phyloP scores from a whole-genome alignment of 2,113 vertebrate genomes.

The Pedionomus torquatus region DNA sequence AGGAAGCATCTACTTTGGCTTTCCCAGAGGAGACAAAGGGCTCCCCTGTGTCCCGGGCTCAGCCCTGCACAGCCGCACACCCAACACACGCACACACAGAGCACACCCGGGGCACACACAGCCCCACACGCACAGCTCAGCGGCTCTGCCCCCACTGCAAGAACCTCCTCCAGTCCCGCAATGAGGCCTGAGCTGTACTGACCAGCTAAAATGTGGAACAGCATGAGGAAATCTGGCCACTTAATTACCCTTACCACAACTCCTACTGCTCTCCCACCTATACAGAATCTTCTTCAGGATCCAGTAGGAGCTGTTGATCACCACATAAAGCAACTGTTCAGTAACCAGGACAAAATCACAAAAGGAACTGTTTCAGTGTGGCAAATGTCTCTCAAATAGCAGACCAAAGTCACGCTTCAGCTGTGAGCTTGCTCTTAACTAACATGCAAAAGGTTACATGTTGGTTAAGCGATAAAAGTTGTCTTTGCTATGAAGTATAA shows the following conservation, averaged over 20 bases:
- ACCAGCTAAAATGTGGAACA: neutral
- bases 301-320: neutral
- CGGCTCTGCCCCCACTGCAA: neutral
- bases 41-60: accelerated
- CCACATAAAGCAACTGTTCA: neutral
- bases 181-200: too few species aligned
- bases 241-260: neutral
- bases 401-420: neutral
- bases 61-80: neutral
- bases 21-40: accelerated
- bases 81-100: accelerated
- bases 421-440: neutral
- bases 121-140: accelerated
- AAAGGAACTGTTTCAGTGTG: neutral
- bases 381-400: neutral
- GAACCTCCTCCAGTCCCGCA: neutral
- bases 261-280: neutral
- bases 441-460: neutral
- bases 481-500: neutral
- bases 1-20: neutral
- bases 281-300: neutral
- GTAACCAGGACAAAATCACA: neutral
- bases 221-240: neutral
- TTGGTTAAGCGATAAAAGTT: accelerated
- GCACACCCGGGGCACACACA: neutral